phyloP scores from a whole-genome alignment of 1,140 invertebrate genomes.

The Drosophila tsacasi region DNA sequence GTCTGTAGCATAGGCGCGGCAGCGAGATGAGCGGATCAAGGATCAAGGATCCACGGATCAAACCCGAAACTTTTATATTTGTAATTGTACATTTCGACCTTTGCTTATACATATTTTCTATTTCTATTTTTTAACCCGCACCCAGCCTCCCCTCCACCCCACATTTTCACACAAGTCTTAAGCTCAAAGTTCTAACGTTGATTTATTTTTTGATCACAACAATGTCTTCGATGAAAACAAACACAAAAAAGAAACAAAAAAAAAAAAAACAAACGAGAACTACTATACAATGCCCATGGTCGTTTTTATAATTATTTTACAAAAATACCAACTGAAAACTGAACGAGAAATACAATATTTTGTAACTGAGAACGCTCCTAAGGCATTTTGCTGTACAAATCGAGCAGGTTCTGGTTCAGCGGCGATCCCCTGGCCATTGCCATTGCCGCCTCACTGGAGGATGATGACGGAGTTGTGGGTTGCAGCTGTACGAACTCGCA shows the following conservation, averaged over 20 bases:
- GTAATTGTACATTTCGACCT: conserved; percentile 58
- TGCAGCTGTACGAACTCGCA: conserved; percentile 74
- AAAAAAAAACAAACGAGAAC: conserved; percentile 43
- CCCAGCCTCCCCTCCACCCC: conserved; percentile 2
- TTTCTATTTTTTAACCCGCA: conserved; percentile 24
- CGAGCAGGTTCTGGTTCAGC: conserved; percentile 67
- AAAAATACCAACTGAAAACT: conserved; percentile 42
- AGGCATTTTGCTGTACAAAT: conserved; percentile 76
- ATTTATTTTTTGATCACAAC: conserved; percentile 65
- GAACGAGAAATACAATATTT: conserved; percentile 74
- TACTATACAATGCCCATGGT: conserved; percentile 32
- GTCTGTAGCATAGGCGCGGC: conserved; percentile 42
- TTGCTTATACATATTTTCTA: conserved; percentile 36
- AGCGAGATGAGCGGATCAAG: conserved; percentile 21
- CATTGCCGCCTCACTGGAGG: conserved; percentile 8
- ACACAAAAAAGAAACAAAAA: conserved; percentile 29
- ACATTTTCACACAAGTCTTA: conserved; percentile 54
- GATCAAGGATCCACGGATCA: conserved; percentile 7
- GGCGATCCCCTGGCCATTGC: conserved; percentile 8
- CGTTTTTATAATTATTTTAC: conserved; percentile 81
- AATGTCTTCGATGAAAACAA: conserved; percentile 71
- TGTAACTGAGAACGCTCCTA: conserved; percentile 54
- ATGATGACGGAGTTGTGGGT: conserved; percentile 32
- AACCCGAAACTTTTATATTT: conserved; percentile 50
- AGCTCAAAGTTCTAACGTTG: conserved; percentile 75